phyloP scores from a whole-genome alignment of 2,113 vertebrate genomes.

The Alaudala cheleensis region DNA sequence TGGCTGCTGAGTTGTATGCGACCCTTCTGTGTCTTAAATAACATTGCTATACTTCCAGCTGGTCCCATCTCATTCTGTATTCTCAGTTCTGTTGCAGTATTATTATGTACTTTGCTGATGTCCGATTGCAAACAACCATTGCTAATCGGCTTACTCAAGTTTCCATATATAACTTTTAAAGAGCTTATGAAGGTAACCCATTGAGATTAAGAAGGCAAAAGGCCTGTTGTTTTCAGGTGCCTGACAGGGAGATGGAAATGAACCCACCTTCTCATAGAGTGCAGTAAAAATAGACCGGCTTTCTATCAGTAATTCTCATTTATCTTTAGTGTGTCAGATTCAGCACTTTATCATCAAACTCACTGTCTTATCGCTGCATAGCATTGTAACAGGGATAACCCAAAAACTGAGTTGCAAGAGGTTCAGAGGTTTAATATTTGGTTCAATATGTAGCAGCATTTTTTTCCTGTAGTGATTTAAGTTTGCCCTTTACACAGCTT shows the following conservation, averaged over 20 bases:
- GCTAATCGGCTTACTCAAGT: conserved; percentile 65
- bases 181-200: conserved; percentile 59
- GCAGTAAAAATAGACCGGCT: conserved; percentile 56
- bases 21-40: conserved; percentile 12
- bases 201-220: conserved; percentile 68
- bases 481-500: not conserved
- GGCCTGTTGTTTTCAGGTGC: conserved; percentile 55
- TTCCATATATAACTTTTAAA: conserved; percentile 74
- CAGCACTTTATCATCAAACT: conserved; percentile 54
- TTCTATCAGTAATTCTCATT: conserved; percentile 67
- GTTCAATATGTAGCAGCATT: not conserved
- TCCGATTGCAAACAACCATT: conserved; percentile 59
- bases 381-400: conserved; percentile 30
- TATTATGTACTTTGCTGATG: conserved; percentile 58
- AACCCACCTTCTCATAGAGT: not conserved
- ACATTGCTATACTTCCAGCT: not conserved
- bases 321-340: conserved; percentile 66
- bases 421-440: conserved; percentile 26
- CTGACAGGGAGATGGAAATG: conserved; percentile 58
- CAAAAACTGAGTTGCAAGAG: conserved; percentile 27
- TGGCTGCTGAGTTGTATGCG: not conserved
- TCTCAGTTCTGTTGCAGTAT: conserved; percentile 12
- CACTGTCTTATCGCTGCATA: conserved; percentile 51
- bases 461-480: conserved; percentile 16
- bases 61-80: conserved; percentile 2